These are phyloP conservation scores for Peromyscus eremicus DNA, from an alignment of 2,797 vertebrate species.

Conservation along the genomic window DNA sequence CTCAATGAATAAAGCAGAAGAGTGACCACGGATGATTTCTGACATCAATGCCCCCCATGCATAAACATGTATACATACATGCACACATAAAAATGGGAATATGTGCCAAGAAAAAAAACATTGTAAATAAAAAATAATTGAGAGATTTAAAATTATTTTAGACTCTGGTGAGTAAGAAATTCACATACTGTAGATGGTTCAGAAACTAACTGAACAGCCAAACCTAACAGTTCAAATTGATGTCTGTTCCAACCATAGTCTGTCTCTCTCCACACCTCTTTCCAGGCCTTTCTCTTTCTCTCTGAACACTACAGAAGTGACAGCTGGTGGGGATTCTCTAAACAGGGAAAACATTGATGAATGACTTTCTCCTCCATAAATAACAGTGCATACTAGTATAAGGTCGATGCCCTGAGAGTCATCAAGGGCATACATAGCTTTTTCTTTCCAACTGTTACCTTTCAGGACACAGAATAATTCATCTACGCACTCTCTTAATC, in stretches of 20 bases:
- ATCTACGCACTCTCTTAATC: conserved; percentile 14
- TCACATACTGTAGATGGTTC: neutral
- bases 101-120: neutral
- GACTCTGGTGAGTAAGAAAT: neutral
- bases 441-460: conserved; percentile 68
- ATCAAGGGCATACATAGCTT: conserved; percentile 43
- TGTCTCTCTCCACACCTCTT: neutral
- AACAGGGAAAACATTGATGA: conserved; percentile 51
- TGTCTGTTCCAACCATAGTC: accelerated
- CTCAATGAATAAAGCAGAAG: neutral
- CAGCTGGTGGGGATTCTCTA: conserved; percentile 66
- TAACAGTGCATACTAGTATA: conserved; percentile 59
- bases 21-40: neutral
- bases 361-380: conserved; percentile 69
- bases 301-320: conserved; percentile 48
- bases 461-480: conserved; percentile 68
- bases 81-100: neutral
- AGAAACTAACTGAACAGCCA: neutral
- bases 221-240: neutral
- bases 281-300: neutral
- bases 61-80: neutral
- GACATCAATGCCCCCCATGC: neutral
- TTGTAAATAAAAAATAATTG: conserved; percentile 12
- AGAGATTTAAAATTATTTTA: conserved; percentile 20
- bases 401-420: neutral